These are phyloP conservation scores for Emys orbicularis DNA, from an alignment of 2,797 vertebrate genomes.

Conservation along the genomic window DNA sequence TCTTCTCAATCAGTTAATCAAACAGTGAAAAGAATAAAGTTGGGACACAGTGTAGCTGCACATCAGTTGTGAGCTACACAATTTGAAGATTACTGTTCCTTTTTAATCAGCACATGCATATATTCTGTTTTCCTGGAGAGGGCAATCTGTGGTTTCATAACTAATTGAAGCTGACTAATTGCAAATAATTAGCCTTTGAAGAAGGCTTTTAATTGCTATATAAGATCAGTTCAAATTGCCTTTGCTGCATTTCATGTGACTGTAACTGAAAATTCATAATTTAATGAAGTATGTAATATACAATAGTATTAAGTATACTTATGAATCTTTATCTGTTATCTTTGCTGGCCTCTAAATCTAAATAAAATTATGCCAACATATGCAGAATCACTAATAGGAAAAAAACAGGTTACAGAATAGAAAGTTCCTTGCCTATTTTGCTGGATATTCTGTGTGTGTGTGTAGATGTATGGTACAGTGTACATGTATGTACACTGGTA, in stretches of 20 bases:
- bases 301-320: conserved; percentile 82
- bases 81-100: conserved; percentile 64
- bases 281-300: conserved; percentile 81
- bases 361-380: conserved; percentile 58
- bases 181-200: conserved; percentile 79
- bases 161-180: conserved; percentile 79
- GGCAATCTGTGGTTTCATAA: conserved; percentile 75
- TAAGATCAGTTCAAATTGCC: conserved; percentile 57
- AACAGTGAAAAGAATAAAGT: conserved; percentile 67
- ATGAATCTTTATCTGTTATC: conserved; percentile 72
- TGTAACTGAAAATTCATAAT: conserved; percentile 81
- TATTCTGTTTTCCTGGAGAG: conserved; percentile 75
- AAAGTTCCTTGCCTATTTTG: conserved; percentile 15
- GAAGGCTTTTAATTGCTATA: conserved; percentile 70
- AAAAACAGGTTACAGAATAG: conserved; percentile 32
- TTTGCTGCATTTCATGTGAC: conserved; percentile 50
- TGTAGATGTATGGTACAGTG: neutral
- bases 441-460: neutral
- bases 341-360: conserved; percentile 57
- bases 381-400: conserved; percentile 10
- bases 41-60: conserved; percentile 37
- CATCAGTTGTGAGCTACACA: conserved; percentile 57
- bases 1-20: conserved; percentile 54
- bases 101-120: conserved; percentile 73
- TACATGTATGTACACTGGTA: neutral